A percentile compares a stretch with the other conserved stretches of the same genome.
phyloP scores from a whole-genome alignment of 1,140 invertebrate genomes.

The Penaeus indicus region DNA sequence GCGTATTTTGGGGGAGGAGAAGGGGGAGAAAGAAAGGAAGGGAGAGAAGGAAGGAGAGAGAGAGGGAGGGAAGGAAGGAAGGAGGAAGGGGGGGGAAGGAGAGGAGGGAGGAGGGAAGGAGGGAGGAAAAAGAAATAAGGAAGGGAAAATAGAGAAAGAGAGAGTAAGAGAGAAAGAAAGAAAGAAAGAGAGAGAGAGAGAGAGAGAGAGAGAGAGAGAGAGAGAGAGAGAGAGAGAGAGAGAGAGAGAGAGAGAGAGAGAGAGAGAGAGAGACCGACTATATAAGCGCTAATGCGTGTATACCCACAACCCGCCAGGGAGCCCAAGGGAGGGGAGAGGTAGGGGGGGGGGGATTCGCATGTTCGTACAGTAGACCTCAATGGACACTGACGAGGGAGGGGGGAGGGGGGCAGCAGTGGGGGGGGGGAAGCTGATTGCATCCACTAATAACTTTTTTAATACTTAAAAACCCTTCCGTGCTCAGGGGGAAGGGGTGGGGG shows the following conservation, averaged over 20 bases:
- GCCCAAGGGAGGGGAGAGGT: neutral
- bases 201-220: no score
- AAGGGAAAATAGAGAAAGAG: neutral
- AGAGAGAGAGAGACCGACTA: neutral
- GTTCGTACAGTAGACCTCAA: no score
- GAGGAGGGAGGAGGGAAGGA: no score
- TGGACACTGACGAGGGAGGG: neutral
- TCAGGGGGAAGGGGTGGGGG: neutral
- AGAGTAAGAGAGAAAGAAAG: no score
- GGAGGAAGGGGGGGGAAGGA: no score
- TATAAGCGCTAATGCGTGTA: no score
- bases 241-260: slow-evolving; percentile 2
- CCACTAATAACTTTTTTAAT: no score
- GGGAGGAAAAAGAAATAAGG: neutral
- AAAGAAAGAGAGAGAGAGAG: no score
- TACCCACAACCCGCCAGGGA: neutral
- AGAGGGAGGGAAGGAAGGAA: neutral
- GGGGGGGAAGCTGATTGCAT: neutral
- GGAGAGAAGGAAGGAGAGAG: neutral
- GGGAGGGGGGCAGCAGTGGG: neutral
- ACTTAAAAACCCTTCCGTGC: neutral
- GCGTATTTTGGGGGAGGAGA: neutral
- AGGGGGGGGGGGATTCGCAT: no score
- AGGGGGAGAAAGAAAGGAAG: neutral
- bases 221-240: neutral